These are phyloP conservation scores for Emydoidea blandingii DNA, from an alignment of 2,797 vertebrate genomes.

Conservation along the genomic window DNA sequence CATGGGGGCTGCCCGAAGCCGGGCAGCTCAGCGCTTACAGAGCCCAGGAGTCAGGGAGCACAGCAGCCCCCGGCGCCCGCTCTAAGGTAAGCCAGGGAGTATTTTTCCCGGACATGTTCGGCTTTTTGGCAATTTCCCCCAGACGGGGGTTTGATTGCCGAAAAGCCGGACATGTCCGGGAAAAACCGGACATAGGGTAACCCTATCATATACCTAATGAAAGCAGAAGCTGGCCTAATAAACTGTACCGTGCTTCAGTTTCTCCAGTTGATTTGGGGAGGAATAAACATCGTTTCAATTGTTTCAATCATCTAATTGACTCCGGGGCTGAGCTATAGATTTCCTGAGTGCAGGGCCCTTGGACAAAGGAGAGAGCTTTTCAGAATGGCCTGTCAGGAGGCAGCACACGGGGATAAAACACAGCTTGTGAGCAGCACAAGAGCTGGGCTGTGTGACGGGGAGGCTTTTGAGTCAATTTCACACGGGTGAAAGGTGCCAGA, in stretches of 20 bases:
- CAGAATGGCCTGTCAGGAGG: background rate
- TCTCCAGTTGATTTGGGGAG: background rate
- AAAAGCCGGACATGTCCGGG: no score
- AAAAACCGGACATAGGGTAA: no score
- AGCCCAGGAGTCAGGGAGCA: no score
- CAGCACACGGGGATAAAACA: background rate
- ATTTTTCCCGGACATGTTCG: no score
- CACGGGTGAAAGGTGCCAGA: background rate
- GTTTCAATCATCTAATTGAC: background rate
- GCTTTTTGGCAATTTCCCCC: no score
- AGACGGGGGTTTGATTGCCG: no score
- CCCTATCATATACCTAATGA: background rate
- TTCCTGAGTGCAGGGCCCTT: background rate
- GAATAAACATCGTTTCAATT: background rate
- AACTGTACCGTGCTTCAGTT: background rate
- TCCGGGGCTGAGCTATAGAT: background rate
- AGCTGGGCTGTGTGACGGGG: background rate
- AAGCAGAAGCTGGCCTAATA: background rate
- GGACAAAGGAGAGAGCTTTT: background rate
- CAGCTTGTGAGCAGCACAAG: background rate
- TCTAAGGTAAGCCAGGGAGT: no score
- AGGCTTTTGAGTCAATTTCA: background rate
- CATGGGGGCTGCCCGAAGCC: no score
- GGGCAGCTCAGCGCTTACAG: no score
- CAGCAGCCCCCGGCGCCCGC: no score